phyloP scores from a whole-genome alignment of 2,888 invertebrate genomes.

The Orthosia gothica region DNA sequence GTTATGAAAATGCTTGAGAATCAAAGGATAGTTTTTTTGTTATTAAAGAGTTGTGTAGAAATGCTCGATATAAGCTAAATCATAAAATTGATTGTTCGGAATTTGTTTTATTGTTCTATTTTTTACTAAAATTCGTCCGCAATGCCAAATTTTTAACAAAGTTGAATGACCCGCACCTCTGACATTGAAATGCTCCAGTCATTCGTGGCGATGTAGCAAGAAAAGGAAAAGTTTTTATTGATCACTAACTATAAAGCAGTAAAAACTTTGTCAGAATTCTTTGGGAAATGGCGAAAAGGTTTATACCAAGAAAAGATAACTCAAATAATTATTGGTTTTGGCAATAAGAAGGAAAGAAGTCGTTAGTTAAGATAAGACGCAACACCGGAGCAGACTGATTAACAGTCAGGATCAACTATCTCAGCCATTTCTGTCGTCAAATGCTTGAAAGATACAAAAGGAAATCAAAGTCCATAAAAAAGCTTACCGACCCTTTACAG shows the following conservation, averaged over 20 bases:
- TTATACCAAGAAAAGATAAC: background rate
- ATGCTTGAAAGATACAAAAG: background rate
- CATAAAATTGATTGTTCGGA: slow-evolving; percentile 8
- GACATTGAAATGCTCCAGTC: slow-evolving; percentile 56
- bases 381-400: too few relatives aligned
- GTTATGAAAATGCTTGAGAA: slow-evolving; percentile 57
- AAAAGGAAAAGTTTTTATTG: slow-evolving; percentile 29
- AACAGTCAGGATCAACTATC: background rate
- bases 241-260: slow-evolving; percentile 12
- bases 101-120: slow-evolving; percentile 9
- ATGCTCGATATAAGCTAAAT: slow-evolving; percentile 26
- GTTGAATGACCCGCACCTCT: slow-evolving; percentile 48
- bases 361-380: too few relatives aligned
- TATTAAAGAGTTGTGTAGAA: slow-evolving; percentile 18
- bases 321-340: background rate
- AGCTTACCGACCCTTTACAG: background rate
- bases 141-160: slow-evolving; percentile 42
- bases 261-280: background rate
- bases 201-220: slow-evolving; percentile 53
- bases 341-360: background rate
- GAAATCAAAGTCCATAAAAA: background rate
- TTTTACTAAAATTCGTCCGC: slow-evolving; percentile 9
- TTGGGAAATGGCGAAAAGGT: background rate
- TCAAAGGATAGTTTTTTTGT: slow-evolving; percentile 20
- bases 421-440: background rate